phyloP scores from a whole-genome alignment of 1,140 invertebrate species.

The Aphaenogaster ashmeadi region DNA sequence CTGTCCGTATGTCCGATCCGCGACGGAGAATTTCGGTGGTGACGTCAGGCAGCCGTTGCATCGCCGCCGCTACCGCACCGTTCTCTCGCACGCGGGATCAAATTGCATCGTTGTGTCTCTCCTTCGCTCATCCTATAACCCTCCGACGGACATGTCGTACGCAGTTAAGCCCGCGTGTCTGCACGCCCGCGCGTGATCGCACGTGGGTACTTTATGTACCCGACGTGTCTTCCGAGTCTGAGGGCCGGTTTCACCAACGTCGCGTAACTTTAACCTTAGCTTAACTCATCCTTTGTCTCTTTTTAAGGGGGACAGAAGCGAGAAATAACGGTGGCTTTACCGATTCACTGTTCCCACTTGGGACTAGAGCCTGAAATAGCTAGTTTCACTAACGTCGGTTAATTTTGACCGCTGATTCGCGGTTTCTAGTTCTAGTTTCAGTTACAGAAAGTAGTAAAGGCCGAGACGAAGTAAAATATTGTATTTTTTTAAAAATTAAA shows the following conservation, averaged over 20 bases:
- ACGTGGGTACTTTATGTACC: slow-evolving; percentile 63
- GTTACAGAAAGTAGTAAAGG: neutral
- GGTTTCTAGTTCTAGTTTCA: slow-evolving; percentile 20
- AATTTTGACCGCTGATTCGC: slow-evolving; percentile 24
- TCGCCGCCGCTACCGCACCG: slow-evolving; percentile 60
- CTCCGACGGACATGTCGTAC: slow-evolving; percentile 32
- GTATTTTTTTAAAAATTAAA: neutral
- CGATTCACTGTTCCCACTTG: slow-evolving; percentile 12
- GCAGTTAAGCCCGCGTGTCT: slow-evolving; percentile 72
- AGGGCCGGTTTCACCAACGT: slow-evolving; percentile 57
- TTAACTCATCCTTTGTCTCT: slow-evolving; percentile 38
- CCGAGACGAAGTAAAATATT: neutral
- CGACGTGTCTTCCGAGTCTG: slow-evolving; percentile 56
- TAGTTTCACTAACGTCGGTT: slow-evolving; percentile 22
- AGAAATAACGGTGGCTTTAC: neutral
- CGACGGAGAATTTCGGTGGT: slow-evolving; percentile 80
- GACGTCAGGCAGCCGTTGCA: slow-evolving; percentile 81
- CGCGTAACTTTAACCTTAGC: slow-evolving; percentile 59
- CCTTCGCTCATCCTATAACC: slow-evolving; percentile 50
- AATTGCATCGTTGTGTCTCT: slow-evolving; percentile 69
- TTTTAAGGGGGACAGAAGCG: neutral
- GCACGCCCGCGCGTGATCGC: slow-evolving; percentile 57
- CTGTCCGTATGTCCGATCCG: slow-evolving; percentile 83
- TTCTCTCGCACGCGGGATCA: slow-evolving; percentile 66
- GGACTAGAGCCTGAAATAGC: slow-evolving; percentile 30